Percentiles rank a stretch among this genome's conserved stretches.
phyloP scores from a whole-genome alignment of 2,797 vertebrate genomes.

The Sebastes cheni region DNA sequence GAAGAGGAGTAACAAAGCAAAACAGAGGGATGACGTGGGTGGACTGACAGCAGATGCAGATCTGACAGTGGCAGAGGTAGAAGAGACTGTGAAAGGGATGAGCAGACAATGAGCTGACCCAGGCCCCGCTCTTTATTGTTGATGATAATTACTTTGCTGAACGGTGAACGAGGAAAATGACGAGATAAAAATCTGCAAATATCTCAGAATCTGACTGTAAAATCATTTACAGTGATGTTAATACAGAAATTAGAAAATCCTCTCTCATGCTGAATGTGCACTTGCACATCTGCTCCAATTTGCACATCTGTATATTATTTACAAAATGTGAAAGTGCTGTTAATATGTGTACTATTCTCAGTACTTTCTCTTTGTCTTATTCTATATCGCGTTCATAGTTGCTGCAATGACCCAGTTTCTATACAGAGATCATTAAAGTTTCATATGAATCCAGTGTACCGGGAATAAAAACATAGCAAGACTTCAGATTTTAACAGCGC shows the following conservation, averaged over 20 bases:
- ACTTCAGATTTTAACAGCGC: conserved; percentile 38
- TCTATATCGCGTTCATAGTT: conserved; percentile 36
- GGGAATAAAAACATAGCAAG: conserved; percentile 51
- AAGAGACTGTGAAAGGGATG: not conserved
- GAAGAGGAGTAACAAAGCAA: not conserved
- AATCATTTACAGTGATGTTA: not conserved
- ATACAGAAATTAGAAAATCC: not conserved
- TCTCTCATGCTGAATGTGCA: not conserved
- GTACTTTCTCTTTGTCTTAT: conserved; percentile 9
- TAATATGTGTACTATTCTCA: not conserved
- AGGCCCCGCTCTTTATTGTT: not conserved
- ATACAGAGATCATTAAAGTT: conserved; percentile 64
- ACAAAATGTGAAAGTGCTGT: not conserved
- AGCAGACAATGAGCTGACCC: not conserved
- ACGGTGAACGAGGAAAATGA: not conserved
- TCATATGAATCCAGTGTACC: conserved; percentile 48
- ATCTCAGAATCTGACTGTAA: not conserved
- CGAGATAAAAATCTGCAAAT: not conserved
- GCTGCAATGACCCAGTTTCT: conserved; percentile 68
- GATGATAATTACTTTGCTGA: not conserved
- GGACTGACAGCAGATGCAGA: conserved; percentile 20
- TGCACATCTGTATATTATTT: not conserved
- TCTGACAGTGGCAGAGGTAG: conserved; percentile 12
- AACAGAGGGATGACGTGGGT: conserved; percentile 28
- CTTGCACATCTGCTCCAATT: not conserved